Conservation (phyloP, 2,888 invertebrate genomes). For the Diarsia rubi region DNA sequence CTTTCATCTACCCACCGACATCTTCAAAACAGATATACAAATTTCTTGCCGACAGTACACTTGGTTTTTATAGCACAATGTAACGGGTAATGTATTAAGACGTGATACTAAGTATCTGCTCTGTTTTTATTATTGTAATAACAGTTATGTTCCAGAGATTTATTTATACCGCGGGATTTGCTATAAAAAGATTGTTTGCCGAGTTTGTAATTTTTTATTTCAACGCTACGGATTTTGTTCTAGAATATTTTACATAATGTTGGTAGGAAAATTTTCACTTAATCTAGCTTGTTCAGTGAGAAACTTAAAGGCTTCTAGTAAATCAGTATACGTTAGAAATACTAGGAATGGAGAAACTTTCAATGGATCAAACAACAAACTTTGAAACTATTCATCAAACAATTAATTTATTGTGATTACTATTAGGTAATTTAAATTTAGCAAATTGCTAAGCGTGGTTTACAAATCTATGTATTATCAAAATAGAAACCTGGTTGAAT, state of each 20-base stretch:
- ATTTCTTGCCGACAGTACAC: slow-evolving; percentile 15
- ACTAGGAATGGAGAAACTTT: neutral
- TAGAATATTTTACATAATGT: neutral
- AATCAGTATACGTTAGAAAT: neutral
- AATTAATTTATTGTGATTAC: neutral
- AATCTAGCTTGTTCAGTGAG: neutral
- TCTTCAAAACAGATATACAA: neutral
- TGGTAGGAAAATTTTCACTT: neutral
- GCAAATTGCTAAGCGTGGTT: neutral
- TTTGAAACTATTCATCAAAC: neutral
- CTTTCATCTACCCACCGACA: neutral
- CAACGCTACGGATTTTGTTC: neutral
- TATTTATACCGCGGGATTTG: slow-evolving; percentile 31
- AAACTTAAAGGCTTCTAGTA: neutral
- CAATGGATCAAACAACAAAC: neutral
- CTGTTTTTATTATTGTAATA: slow-evolving; percentile 60
- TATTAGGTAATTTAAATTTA: neutral
- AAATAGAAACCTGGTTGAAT: neutral
- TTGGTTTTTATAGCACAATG: slow-evolving; percentile 68
- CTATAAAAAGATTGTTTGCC: slow-evolving; percentile 25
- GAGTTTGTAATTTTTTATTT: slow-evolving; percentile 15
- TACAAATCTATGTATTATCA: neutral
- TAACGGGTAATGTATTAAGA: slow-evolving; percentile 68
- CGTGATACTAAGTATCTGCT: slow-evolving; percentile 52
- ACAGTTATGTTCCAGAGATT: slow-evolving; percentile 46